Percentiles rank a stretch among this genome's conserved stretches.
Evolutionary conservation across 1,140 invertebrate species (phyloP).

Genomic region (Bombus pascuorum): DNA sequence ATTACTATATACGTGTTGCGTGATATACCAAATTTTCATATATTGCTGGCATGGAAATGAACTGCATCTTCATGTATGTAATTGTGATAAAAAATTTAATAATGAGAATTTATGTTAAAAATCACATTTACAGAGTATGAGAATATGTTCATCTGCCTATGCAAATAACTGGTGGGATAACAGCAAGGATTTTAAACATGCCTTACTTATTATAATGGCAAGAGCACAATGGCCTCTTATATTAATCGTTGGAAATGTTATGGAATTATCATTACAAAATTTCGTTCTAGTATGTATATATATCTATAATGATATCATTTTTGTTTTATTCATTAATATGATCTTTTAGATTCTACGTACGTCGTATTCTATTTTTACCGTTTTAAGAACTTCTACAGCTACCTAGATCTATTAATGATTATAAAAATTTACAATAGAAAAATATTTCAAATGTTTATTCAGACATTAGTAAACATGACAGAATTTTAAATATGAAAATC

Average conservation of each 20-base stretch:
- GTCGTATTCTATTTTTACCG: slow-evolving; percentile 72
- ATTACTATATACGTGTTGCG: slow-evolving; percentile 79
- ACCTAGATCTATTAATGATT: not conserved
- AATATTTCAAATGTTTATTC: slow-evolving; percentile 25
- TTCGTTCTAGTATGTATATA: slow-evolving; percentile 56
- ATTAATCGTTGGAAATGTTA: slow-evolving; percentile 81
- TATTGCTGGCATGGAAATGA: slow-evolving; percentile 84
- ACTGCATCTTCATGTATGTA: slow-evolving; percentile 79
- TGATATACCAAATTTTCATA: slow-evolving; percentile 83
- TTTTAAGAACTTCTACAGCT: slow-evolving; percentile 63
- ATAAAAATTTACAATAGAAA: slow-evolving; percentile 12
- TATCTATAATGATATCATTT: not conserved
- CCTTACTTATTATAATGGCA: slow-evolving; percentile 80
- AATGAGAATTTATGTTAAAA: not conserved
- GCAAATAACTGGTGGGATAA: slow-evolving; percentile 80
- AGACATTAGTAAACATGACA: slow-evolving; percentile 15
- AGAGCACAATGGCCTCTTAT: slow-evolving; percentile 76
- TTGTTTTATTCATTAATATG: not conserved
- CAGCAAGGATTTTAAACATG: slow-evolving; percentile 72
- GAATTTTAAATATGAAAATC: slow-evolving; percentile 11
- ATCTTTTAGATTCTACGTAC: slow-evolving; percentile 67
- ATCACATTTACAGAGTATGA: slow-evolving; percentile 73
- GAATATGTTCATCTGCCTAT: slow-evolving; percentile 77
- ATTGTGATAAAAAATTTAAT: not conserved
- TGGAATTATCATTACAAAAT: slow-evolving; percentile 76